A percentile compares a stretch with the other conserved stretches of the same genome.
These are phyloP conservation scores for Heterodera filipjevi DNA, from an alignment of 2,888 invertebrate species.

Conservation along the genomic window DNA sequence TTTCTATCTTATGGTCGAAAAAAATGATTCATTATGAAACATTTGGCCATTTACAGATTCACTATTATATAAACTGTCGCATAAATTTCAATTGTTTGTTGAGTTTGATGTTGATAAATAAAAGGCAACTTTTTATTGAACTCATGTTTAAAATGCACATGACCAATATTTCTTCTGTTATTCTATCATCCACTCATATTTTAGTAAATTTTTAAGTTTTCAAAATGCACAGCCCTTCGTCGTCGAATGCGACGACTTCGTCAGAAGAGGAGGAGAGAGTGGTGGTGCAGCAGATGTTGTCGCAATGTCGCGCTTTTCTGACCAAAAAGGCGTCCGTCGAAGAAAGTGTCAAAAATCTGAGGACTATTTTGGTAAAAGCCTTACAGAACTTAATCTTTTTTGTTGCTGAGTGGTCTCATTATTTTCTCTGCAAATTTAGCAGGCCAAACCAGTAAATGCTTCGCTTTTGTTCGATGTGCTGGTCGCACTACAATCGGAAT, in stretches of 20 bases:
- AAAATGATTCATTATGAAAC: neutral
- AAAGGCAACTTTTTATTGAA: no score
- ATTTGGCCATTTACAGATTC: no score
- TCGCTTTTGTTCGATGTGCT: constrained; percentile 52
- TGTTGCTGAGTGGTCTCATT: neutral
- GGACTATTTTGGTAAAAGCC: constrained; percentile 26
- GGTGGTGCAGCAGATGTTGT: constrained; percentile 23
- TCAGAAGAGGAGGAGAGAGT: constrained; percentile 17
- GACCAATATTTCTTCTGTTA: neutral
- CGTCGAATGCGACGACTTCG: neutral
- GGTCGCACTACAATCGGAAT: constrained; percentile 44
- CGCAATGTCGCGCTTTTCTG: constrained; percentile 13
- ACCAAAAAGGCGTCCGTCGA: constrained; percentile 21
- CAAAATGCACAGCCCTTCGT: constrained; percentile 21
- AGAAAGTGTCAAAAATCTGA: constrained; percentile 20
- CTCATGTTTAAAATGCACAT: no score
- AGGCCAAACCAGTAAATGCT: constrained; percentile 27
- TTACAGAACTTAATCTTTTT: neutral
- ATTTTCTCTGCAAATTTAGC: no score
- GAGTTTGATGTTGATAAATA: neutral
- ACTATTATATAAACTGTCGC: neutral
- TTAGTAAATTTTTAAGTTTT: neutral
- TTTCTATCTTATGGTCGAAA: neutral
- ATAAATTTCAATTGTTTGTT: neutral
- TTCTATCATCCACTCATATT: neutral